These are phyloP conservation scores for Drosophila macrospina DNA, from an alignment of 2,888 invertebrate genomes.

Conservation along the genomic window DNA sequence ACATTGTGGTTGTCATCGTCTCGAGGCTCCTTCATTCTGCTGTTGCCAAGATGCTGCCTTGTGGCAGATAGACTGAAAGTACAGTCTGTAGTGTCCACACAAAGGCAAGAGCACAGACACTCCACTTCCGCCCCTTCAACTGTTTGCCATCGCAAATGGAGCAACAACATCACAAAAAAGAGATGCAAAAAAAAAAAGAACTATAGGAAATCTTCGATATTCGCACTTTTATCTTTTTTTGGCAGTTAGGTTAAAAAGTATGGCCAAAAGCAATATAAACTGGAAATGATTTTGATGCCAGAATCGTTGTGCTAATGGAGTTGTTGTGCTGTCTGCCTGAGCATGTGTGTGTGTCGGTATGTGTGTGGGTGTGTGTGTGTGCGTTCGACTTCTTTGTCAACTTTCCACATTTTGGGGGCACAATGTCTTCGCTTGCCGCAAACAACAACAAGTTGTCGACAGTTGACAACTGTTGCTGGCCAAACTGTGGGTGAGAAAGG, in stretches of 20 bases:
- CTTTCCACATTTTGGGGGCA: slow-evolving; percentile 12
- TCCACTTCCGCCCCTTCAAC: slow-evolving; percentile 29
- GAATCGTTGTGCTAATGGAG: slow-evolving; percentile 40
- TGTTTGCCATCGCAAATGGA: slow-evolving; percentile 23
- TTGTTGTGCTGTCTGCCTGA: slow-evolving; percentile 21
- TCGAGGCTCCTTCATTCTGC: slow-evolving; percentile 7
- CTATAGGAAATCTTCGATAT: background rate
- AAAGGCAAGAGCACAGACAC: slow-evolving; percentile 57
- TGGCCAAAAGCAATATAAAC: slow-evolving; percentile 39
- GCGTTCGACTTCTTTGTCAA: slow-evolving; percentile 24
- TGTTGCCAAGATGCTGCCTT: slow-evolving; percentile 46
- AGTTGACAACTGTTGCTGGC: slow-evolving; percentile 72
- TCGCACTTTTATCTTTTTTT: slow-evolving; percentile 10
- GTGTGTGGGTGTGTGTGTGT: background rate
- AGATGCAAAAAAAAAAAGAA: slow-evolving; percentile 19
- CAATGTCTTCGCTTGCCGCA: slow-evolving; percentile 36
- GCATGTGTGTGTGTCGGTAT: background rate
- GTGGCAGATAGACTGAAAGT: slow-evolving; percentile 64
- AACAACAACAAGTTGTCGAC: slow-evolving; percentile 70
- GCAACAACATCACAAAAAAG: background rate
- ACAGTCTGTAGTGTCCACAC: slow-evolving; percentile 73
- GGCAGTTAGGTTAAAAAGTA: slow-evolving; percentile 11
- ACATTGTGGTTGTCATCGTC: slow-evolving; percentile 23
- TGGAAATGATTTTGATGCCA: slow-evolving; percentile 54
- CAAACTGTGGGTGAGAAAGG: background rate